Base-by-base conservation (phyloP, 2,113 vertebrate species). In the Hyperoodon ampullatus region DNA sequence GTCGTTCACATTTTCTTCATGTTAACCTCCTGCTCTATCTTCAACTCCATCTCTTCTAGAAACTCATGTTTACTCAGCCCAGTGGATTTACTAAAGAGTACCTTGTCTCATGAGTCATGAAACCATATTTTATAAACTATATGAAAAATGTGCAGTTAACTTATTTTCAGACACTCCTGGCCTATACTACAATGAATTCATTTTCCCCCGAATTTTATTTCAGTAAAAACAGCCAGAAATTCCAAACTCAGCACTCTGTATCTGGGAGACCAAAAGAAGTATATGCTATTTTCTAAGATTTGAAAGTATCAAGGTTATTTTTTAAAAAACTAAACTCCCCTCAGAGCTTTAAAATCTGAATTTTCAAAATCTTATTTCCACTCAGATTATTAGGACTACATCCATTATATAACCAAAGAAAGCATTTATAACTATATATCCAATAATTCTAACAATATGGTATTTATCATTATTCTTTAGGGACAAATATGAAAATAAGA, bases 121-220 rank as follows among this genome's bases (percentile, higher is more conserved):
- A 97, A 95, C 55, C 24, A 23, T 26, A 82, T 23, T 61, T 97
- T 97, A 80, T 53, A 97, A 83, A 93, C 35, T 68, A 14, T 2
- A 21, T 15, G 58, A 44, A 75, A 96, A 97, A 97, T 74, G 8
- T 70, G 33, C 77, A 96, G 60, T 82, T 50, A n/a, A 33, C 53
- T 44, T 93, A 24, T 30, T 80, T 87, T 71, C 44, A 26, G 71
- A 94, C 80, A 92, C 5, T 7, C 21, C 90, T 94, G 88, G 95
- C 53, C 87, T 90, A 78, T 13, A 39, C 84, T 84, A 63, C 1
- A 24, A 77, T 93, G 28, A 92, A 66, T 93, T 94, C 66, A 60
- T 0, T 93, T 82, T 21, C 71, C n/a, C 95, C 39, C 96, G 42
- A 95, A 95, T 97, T 98, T 97, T 96, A 82, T 90, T 68, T 96